Percentiles rank a stretch among this genome's conserved stretches.
These are phyloP conservation scores for Pterostichus niger DNA, from an alignment of 2,888 invertebrate species.

Conservation along the genomic window DNA sequence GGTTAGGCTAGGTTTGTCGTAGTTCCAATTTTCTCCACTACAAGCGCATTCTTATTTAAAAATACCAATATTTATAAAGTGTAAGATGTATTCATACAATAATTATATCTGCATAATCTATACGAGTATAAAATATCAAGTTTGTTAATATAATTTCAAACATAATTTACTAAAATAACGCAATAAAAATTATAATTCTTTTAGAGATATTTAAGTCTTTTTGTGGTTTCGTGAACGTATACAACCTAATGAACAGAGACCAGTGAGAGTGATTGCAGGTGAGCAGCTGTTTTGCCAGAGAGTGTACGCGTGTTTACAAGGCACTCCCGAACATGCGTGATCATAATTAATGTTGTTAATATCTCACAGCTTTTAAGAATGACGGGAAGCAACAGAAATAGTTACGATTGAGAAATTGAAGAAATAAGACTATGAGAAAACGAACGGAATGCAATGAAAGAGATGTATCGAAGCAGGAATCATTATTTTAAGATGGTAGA, in stretches of 20 bases:
- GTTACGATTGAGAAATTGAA: constrained; percentile 59
- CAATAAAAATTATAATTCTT: too few relatives aligned
- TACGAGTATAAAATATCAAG: too few relatives aligned
- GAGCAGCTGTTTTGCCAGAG: neutral
- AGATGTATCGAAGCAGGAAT: constrained; percentile 47
- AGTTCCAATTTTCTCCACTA: too few relatives aligned
- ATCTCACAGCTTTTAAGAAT: constrained; percentile 55
- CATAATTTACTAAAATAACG: too few relatives aligned
- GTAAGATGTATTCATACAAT: too few relatives aligned
- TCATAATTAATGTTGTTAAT: constrained; percentile 56
- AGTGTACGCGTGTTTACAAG: constrained; percentile 15
- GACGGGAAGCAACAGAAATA: constrained; percentile 56
- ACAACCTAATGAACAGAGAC: neutral
- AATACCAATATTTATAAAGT: too few relatives aligned
- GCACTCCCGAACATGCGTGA: constrained; percentile 47
- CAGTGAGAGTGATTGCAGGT: constrained; percentile 32
- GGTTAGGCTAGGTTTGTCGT: too few relatives aligned
- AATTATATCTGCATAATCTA: too few relatives aligned
- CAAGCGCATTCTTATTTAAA: too few relatives aligned
- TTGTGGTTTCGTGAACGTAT: too few relatives aligned
- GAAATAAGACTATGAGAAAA: constrained; percentile 59
- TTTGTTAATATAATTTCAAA: too few relatives aligned
- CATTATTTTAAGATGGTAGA: constrained; percentile 57
- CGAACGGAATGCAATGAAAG: constrained; percentile 47
- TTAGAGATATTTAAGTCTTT: too few relatives aligned